phyloP scores from a whole-genome alignment of 2,797 vertebrate genomes.

The Danio jaintianensis region DNA sequence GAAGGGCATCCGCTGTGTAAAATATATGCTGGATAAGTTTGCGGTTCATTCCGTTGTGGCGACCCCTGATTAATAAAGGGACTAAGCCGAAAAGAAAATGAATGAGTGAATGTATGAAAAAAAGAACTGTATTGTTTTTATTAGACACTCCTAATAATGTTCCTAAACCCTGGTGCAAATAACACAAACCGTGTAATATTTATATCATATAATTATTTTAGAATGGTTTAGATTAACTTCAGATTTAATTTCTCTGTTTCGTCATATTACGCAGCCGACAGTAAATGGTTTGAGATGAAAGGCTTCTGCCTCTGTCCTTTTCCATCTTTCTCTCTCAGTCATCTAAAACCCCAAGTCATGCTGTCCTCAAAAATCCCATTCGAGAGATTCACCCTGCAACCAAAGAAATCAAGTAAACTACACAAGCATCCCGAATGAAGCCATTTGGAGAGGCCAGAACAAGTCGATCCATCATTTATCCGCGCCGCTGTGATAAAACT shows the following conservation, averaged over 20 bases:
- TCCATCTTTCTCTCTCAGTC: neutral
- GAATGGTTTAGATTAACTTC: neutral
- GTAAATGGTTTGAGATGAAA: neutral
- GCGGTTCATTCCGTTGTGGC: too few species aligned
- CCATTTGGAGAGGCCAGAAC: slow-evolving; percentile 19
- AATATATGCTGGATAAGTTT: too few species aligned
- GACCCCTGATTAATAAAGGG: too few species aligned
- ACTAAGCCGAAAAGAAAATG: too few species aligned
- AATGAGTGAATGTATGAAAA: too few species aligned
- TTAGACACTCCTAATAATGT: neutral
- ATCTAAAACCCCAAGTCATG: neutral
- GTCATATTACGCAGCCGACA: slow-evolving; percentile 9
- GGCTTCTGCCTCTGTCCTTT: neutral
- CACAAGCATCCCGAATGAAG: slow-evolving; percentile 27
- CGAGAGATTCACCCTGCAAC: neutral
- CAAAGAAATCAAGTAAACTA: slow-evolving; percentile 12
- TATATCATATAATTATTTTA: neutral
- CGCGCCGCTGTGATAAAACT: slow-evolving; percentile 30
- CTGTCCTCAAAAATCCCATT: neutral
- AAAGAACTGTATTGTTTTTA: neutral
- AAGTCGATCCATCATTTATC: slow-evolving; percentile 50
- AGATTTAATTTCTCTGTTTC: neutral
- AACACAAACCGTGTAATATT: slow-evolving; percentile 1
- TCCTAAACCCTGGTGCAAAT: neutral
- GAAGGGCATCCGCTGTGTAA: too few species aligned